phyloP scores from a whole-genome alignment of 2,888 invertebrate genomes.

The Oegoconia quadripuncta region DNA sequence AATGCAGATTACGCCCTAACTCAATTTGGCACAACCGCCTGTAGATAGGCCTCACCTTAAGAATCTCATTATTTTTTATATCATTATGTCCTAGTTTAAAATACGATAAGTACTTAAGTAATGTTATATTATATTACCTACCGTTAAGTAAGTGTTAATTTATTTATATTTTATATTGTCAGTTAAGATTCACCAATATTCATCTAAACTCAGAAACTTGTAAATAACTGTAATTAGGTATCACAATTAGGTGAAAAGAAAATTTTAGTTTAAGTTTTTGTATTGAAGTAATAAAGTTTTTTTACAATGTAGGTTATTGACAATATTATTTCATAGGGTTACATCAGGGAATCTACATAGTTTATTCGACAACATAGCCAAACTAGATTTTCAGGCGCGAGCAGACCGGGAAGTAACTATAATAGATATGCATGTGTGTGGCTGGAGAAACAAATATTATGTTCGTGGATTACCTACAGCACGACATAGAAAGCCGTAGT shows the following conservation, averaged over 20 bases:
- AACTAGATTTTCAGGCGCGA: too few species aligned
- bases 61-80: background rate
- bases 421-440: too few species aligned
- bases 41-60: background rate
- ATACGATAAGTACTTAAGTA: background rate
- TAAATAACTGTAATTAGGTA: constrained; percentile 2
- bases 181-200: background rate
- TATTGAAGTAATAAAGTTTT: constrained; percentile 7
- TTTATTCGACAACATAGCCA: too few species aligned
- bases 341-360: too few species aligned
- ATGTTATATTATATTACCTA: too few species aligned
- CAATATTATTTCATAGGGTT: too few species aligned
- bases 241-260: background rate
- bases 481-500: too few species aligned
- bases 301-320: background rate
- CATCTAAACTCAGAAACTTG: background rate
- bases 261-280: constrained; percentile 4
- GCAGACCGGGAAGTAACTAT: too few species aligned
- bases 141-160: constrained; percentile 51
- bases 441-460: too few species aligned
- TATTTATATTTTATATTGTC: constrained; percentile 29
- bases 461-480: too few species aligned
- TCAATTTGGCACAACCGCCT: too few species aligned
- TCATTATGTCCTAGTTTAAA: background rate
- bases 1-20: too few species aligned